Evolutionary conservation across 1,140 invertebrate species (phyloP), one percentile per base, ranked within the genome.

Genomic region (Lordiphosa clarofinis): DNA sequence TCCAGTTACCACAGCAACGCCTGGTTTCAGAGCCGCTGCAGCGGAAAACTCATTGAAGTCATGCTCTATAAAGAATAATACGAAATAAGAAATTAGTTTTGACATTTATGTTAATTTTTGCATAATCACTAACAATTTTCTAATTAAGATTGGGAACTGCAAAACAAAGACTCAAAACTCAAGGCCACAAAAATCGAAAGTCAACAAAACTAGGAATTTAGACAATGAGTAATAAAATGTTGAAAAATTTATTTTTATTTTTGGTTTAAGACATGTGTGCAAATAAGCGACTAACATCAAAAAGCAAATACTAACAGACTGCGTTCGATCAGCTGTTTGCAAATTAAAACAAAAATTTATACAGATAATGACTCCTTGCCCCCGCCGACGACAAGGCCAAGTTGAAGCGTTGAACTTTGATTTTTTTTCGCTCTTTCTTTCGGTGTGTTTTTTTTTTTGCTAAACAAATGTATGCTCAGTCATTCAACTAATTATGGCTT

Each of bases 41-140:
- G 76, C 79, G 24, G 76, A 73, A 15, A 88, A 69, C 33, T 88
- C 87, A 48, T 78, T 84, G 15, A 88, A 78, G 12, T 88, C 87
- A 42, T 79, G 70, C 43, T 88, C 87, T 88, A 31, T 0, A 7
- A 8, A 31, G 15, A 44, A 59, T 59, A 31, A 39, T 1, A 15
- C 36, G 15, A 31, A 4, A 46, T 5, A 48, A 36, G 15, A 36
- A 53, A 31, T 21, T 50, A 35, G 39, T 13, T 53, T 36, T 35
- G 49, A 21, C 48, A 49, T 38, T 67, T 50, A 24, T 35, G 33
- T 33, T 66, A 39, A 15, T 36, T 55, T 39, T 8, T 56, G 48
- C 59, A 64, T 55, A 44, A 19, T 31, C 28, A 31, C 35, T 38
- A 37, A 63, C 28, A 39, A 42, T 35, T 63, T 64, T 71, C 28